phyloP scores from a whole-genome alignment of 2,888 invertebrate species.

The Mellilla xanthometata region DNA sequence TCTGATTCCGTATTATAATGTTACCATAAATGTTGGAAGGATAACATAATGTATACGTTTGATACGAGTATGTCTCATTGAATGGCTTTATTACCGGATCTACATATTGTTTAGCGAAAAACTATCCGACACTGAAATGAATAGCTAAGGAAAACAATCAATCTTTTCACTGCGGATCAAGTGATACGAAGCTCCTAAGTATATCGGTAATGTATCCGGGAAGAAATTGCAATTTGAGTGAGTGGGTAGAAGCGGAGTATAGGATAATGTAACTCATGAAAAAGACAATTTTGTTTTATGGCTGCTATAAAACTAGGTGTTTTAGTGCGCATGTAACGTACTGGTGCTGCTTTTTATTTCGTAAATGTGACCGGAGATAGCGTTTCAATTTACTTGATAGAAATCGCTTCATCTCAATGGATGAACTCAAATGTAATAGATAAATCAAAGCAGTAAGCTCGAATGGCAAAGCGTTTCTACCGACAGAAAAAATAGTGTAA shows the following conservation, averaged over 20 bases:
- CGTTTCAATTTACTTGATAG: conserved; percentile 16
- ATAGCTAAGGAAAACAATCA: not conserved
- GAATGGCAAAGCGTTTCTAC: too few relatives aligned
- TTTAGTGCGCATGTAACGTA: conserved; percentile 33
- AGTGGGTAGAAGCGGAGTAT: conserved; percentile 37
- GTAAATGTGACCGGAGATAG: conserved; percentile 16
- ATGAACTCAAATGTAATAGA: not conserved
- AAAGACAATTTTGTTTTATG: conserved; percentile 53
- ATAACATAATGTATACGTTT: too few relatives aligned
- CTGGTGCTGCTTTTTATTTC: conserved; percentile 12
- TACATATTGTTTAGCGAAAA: too few relatives aligned
- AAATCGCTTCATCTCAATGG: not conserved
- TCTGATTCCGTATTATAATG: not conserved
- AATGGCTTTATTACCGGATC: too few relatives aligned
- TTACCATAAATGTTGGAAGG: not conserved
- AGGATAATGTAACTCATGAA: conserved; percentile 48
- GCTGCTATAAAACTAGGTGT: conserved; percentile 46
- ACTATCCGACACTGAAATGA: too few relatives aligned
- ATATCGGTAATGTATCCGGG: conserved; percentile 29
- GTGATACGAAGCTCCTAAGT: conserved; percentile 22
- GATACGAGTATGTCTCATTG: too few relatives aligned
- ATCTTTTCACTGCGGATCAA: conserved; percentile 6
- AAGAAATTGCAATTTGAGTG: conserved; percentile 42
- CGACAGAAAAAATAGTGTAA: not conserved
- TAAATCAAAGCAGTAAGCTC: too few relatives aligned